Percentiles rank a stretch among this genome's conserved stretches.
Evolutionary conservation across 2,113 vertebrate genomes (phyloP).

Genomic region (Gymnobelideus leadbeateri): DNA sequence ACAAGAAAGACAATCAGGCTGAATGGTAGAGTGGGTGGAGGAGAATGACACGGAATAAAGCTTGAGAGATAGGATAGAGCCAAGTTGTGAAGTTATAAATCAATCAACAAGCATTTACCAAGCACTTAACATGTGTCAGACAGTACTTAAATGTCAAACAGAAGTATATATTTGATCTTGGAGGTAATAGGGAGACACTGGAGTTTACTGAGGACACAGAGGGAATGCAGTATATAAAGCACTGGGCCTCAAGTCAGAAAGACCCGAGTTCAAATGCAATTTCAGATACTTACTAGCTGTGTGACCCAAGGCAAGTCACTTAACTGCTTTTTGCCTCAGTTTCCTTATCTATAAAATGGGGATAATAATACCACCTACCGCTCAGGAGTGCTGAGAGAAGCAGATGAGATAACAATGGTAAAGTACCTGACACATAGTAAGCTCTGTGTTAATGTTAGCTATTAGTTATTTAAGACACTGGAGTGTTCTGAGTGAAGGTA

Average conservation of each 20-base stretch:
- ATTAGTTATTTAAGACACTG: not conserved
- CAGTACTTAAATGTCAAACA: not conserved
- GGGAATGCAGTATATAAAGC: not conserved
- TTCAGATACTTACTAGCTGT: not conserved
- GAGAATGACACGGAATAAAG: not conserved
- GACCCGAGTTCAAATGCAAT: not conserved
- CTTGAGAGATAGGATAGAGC: not conserved
- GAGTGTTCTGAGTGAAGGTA: not conserved
- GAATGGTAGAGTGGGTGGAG: not conserved
- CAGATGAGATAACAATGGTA: not conserved
- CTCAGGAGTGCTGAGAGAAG: not conserved
- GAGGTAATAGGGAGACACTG: not conserved
- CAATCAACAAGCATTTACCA: not conserved
- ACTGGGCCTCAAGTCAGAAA: not conserved
- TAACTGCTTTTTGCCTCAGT: not conserved
- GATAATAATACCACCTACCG: not conserved
- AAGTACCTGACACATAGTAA: not conserved
- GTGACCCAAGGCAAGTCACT: not conserved
- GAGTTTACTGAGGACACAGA: not conserved
- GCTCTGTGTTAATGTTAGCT: not conserved
- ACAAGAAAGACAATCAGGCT: not conserved
- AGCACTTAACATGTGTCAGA: not conserved
- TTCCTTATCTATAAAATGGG: not conserved
- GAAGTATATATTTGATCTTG: not conserved
- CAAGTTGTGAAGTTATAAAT: not conserved